Conservation (phyloP, 2,797 vertebrate genomes). For the Poeciliopsis gracilis region DNA sequence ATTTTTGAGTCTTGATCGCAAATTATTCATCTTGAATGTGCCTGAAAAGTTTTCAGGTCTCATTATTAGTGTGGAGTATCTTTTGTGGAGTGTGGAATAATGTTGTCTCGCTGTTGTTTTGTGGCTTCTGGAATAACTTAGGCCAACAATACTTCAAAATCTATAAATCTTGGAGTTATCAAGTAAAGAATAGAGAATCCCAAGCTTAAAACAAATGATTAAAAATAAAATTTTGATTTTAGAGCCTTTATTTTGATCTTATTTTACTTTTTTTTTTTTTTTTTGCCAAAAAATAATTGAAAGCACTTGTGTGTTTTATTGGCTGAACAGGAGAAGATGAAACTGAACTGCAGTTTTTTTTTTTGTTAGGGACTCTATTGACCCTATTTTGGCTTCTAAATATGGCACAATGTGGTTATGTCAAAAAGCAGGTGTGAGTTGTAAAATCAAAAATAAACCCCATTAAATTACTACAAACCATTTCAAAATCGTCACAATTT, state of each 20-base stretch:
- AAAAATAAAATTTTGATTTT: not conserved
- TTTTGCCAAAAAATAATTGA: not conserved
- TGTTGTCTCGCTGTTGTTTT: not conserved
- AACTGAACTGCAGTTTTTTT: not conserved
- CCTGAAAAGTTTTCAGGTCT: not conserved
- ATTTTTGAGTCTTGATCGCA: not conserved
- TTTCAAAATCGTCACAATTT: not conserved
- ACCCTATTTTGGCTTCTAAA: not conserved
- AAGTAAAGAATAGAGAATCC: not conserved
- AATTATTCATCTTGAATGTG: not conserved
- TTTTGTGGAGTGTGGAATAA: not conserved
- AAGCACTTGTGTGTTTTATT: not conserved
- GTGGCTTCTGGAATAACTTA: not conserved
- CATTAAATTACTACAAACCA: not conserved
- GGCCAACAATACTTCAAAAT: not conserved
- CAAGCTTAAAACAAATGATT: not conserved
- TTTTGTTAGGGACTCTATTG: not conserved
- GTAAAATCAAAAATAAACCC: not conserved
- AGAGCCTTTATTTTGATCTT: not conserved
- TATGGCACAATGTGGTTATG: not conserved
- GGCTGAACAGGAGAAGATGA: not conserved
- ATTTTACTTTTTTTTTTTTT: no score
- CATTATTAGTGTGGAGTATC: not conserved
- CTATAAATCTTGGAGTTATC: not conserved
- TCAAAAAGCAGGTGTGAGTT: not conserved